phyloP scores from a whole-genome alignment of 2,113 vertebrate genomes.

The Epinephelus fuscoguttatus region DNA sequence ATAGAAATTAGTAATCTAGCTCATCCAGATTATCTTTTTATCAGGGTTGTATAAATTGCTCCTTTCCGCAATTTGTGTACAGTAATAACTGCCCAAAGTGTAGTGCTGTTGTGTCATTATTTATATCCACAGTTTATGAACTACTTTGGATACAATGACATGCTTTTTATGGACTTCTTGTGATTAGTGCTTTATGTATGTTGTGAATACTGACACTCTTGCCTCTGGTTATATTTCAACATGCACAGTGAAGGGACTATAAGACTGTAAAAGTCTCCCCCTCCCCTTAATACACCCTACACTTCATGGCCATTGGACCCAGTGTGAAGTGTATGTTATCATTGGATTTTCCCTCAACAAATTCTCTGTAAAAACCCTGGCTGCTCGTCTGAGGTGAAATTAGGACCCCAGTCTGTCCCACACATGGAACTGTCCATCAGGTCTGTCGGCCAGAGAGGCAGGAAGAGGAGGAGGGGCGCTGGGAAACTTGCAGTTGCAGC shows the following conservation, averaged over 20 bases:
- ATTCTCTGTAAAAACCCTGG: conserved; percentile 62
- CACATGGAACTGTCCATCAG: conserved; percentile 78
- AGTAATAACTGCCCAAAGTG: not conserved
- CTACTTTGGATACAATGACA: not conserved
- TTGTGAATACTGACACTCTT: not conserved
- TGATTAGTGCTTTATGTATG: not conserved
- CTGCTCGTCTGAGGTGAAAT: conserved; percentile 20
- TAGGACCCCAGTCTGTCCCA: conserved; percentile 30
- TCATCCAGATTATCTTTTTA: conserved; percentile 17
- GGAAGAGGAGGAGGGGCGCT: conserved; percentile 47
- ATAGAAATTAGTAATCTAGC: not conserved
- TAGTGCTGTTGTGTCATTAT: too few species aligned
- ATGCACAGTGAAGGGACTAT: conserved; percentile 16
- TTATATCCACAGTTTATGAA: not conserved
- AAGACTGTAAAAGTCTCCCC: conserved; percentile 7
- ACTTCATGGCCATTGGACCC: conserved; percentile 1
- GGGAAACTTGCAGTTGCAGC: conserved; percentile 59
- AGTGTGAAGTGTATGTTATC: conserved; percentile 62
- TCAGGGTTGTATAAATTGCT: not conserved
- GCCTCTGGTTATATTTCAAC: conserved; percentile 8
- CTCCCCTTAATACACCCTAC: not conserved
- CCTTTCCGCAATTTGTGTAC: not conserved
- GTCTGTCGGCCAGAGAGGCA: conserved; percentile 15
- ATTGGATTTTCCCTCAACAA: conserved; percentile 62
- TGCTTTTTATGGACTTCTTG: not conserved